Conservation (phyloP, 2,113 vertebrate genomes). For the Typhlomys cinereus region DNA sequence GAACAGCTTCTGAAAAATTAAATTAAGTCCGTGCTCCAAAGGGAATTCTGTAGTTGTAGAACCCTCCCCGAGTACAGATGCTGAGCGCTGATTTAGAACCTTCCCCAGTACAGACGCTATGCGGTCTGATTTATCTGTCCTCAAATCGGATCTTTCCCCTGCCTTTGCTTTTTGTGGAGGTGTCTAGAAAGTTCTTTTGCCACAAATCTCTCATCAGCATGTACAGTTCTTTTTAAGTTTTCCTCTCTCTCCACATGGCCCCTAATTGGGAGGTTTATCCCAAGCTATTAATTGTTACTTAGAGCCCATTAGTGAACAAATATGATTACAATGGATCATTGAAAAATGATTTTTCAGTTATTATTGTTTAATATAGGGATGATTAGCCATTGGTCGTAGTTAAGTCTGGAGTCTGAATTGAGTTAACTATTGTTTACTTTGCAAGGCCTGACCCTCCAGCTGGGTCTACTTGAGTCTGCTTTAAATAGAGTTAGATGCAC, state of each 20-base stretch:
- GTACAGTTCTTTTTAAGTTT: neutral
- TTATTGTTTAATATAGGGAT: slow-evolving; percentile 42
- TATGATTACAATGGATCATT: slow-evolving; percentile 41
- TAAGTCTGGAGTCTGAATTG: neutral
- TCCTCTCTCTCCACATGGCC: neutral
- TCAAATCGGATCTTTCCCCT: neutral
- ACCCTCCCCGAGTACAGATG: neutral
- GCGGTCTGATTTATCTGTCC: neutral
- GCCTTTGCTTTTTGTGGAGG: neutral
- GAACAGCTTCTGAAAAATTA: neutral
- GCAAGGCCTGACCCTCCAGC: slow-evolving; percentile 68
- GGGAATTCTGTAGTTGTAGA: neutral
- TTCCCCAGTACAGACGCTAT: neutral
- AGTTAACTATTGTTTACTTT: slow-evolving; percentile 68
- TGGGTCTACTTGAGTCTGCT: slow-evolving; percentile 65
- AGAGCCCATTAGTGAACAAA: slow-evolving; percentile 49
- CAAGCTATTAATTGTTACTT: slow-evolving; percentile 55
- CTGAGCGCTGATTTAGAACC: no score
- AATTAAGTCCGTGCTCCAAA: neutral
- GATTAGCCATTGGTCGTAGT: slow-evolving; percentile 24
- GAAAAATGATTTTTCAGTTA: slow-evolving; percentile 52
- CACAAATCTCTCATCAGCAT: neutral
- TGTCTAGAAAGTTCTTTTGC: slow-evolving; percentile 9
- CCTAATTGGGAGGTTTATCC: neutral
- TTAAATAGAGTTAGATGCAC: slow-evolving; percentile 54